These are phyloP conservation scores for Lampris megalopsis DNA, from an alignment of 2,113 vertebrate genomes.

Conservation along the genomic window DNA sequence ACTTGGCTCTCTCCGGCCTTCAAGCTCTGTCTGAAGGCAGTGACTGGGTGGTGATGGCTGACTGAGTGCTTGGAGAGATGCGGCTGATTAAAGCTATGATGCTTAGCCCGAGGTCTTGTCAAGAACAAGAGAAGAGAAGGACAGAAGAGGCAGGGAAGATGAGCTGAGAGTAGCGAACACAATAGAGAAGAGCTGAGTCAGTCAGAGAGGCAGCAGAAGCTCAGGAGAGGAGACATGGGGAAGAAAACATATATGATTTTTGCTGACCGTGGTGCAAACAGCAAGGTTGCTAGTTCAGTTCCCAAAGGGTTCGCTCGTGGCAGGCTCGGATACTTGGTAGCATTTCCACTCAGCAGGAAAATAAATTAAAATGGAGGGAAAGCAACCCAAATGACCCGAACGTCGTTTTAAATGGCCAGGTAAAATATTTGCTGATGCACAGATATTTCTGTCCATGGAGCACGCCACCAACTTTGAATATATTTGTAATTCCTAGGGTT, in stretches of 20 bases:
- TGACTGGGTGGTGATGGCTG: conserved; percentile 8
- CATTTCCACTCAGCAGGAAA: too few relatives aligned
- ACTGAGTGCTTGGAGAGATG: conserved; percentile 28
- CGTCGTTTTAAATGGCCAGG: too few relatives aligned
- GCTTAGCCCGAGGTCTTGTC: background rate
- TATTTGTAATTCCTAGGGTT: too few relatives aligned
- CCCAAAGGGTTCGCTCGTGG: too few relatives aligned
- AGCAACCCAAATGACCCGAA: too few relatives aligned
- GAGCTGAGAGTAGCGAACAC: background rate
- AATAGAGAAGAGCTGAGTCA: background rate
- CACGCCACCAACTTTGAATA: too few relatives aligned
- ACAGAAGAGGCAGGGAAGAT: background rate
- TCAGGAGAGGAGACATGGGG: too few relatives aligned
- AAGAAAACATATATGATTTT: background rate
- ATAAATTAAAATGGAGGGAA: too few relatives aligned
- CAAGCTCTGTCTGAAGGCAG: background rate
- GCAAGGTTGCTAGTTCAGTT: background rate
- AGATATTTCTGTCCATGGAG: too few relatives aligned
- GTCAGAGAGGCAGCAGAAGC: too few relatives aligned
- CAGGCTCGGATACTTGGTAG: too few relatives aligned
- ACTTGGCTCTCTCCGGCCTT: background rate
- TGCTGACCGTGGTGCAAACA: background rate
- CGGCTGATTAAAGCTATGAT: conserved; percentile 29
- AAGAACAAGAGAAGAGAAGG: background rate
- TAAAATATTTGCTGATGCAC: too few relatives aligned